These are phyloP conservation scores for Mesorhabditis belari DNA, from an alignment of 2,888 invertebrate genomes.

Conservation along the genomic window DNA sequence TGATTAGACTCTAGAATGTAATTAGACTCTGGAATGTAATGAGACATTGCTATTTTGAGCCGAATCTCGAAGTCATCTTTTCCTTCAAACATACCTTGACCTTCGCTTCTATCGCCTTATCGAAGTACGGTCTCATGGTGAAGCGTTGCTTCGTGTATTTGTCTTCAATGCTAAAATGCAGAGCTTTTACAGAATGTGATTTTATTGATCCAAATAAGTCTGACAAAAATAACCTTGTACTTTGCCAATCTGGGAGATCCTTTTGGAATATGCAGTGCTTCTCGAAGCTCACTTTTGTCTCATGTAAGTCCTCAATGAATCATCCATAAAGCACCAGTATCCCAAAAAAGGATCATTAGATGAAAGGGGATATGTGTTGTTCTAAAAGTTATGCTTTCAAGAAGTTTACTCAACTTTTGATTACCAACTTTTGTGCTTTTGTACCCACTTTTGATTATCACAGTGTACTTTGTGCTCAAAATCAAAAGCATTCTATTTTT, in stretches of 20 bases:
- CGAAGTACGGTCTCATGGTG: background rate
- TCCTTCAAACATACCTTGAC: too few relatives aligned
- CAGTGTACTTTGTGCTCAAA: too few relatives aligned
- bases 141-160: background rate
- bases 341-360: conserved; percentile 26
- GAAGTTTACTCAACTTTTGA: too few relatives aligned
- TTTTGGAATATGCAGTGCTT: conserved; percentile 33
- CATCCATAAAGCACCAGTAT: conserved; percentile 30
- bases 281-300: conserved; percentile 18
- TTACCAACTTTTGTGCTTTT: too few relatives aligned
- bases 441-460: too few relatives aligned
- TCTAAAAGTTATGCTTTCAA: too few relatives aligned
- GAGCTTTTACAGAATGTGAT: background rate
- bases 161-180: background rate
- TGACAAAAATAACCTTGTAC: conserved; percentile 21
- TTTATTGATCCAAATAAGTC: background rate
- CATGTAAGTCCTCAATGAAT: conserved; percentile 21
- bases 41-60: too few relatives aligned
- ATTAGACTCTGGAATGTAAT: too few relatives aligned
- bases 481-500: background rate
- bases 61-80: too few relatives aligned
- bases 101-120: background rate
- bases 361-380: conserved; percentile 27
- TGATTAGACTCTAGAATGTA: too few relatives aligned
- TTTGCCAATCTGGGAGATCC: conserved; percentile 16